Evolutionary conservation across 2,888 invertebrate species (phyloP).

Genomic region (Troides oblongomaculatus): DNA sequence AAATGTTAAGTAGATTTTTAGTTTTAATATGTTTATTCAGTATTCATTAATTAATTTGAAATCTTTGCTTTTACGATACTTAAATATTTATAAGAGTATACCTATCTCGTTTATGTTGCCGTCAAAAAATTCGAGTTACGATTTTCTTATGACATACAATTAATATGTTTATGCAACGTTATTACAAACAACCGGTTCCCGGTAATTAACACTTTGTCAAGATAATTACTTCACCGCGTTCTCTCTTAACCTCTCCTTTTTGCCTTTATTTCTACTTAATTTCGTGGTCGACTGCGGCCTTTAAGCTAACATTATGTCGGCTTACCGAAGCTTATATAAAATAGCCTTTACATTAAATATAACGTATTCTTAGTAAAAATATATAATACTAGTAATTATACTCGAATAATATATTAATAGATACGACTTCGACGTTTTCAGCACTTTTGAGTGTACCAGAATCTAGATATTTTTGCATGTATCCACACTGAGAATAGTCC

Average conservation of each 20-base stretch:
- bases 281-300: conserved; percentile 1
- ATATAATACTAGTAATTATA: no score
- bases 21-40: conserved; percentile 51
- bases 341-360: neutral
- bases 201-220: conserved; percentile 18
- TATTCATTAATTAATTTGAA: neutral
- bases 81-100: neutral
- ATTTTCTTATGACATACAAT: conserved; percentile 8
- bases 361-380: neutral
- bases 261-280: conserved; percentile 2
- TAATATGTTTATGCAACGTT: conserved; percentile 7
- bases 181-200: neutral
- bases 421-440: no score
- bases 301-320: neutral
- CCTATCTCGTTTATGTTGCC: neutral
- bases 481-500: no score
- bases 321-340: neutral
- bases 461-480: no score
- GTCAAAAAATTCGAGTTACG: neutral
- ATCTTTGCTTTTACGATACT: neutral
- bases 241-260: conserved; percentile 1
- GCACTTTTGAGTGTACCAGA: no score
- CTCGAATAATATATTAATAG: no score
- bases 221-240: conserved; percentile 14
- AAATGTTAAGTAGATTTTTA: no score